Base-by-base conservation (phyloP, 2,113 vertebrate species). In the Ptilorrhoa leucosticta region DNA sequence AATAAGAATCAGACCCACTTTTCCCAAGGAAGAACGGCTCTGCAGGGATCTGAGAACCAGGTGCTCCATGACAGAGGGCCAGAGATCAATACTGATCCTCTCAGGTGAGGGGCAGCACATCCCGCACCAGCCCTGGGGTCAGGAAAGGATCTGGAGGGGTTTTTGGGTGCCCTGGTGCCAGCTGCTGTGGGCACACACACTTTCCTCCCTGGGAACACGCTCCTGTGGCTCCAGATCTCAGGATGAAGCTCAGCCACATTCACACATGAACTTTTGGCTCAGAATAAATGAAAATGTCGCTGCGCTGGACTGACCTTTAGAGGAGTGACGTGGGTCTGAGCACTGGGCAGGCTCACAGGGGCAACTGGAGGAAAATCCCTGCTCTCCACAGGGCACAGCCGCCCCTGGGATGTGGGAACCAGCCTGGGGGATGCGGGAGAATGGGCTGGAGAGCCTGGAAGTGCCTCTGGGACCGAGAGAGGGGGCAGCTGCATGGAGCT, bases 161-260 rank as follows among this genome's bases (percentile, higher is more conserved):
- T 37, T 30, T 9, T 6, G 53, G 1, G 3, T 2, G 3, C 17
- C 6, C 19, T 21, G 73, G 3, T 48, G 56, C 35, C 47, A 4
- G 31, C 42, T 61, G 78, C 72, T 15, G 45, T 5, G 57, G 87
- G 61, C 65, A 44, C 40, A 11, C 2, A 0, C 17, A 7, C 16
- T 10, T 12, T 6, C 2, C 37, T 40, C 40, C 0, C n/a, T 2
- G 15, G 81, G 58, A 28, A 40, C 37, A 12, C 1, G 0, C 5
- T 45, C 40, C 22, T 16, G 4, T 15, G 28, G n/a, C 57, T 57
- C 71, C 57, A 14, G 9, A 1, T 3, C 0, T 5, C 27, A 6
- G 19, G 63, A 7, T 23, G 3, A 10, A 28, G 44, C 39, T 47
- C 69, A 70, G 37, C 44, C 72, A 10, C 23, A 14, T 18, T 4